Base-by-base conservation (phyloP, 2,113 vertebrate species). In the Gulo gulo region DNA sequence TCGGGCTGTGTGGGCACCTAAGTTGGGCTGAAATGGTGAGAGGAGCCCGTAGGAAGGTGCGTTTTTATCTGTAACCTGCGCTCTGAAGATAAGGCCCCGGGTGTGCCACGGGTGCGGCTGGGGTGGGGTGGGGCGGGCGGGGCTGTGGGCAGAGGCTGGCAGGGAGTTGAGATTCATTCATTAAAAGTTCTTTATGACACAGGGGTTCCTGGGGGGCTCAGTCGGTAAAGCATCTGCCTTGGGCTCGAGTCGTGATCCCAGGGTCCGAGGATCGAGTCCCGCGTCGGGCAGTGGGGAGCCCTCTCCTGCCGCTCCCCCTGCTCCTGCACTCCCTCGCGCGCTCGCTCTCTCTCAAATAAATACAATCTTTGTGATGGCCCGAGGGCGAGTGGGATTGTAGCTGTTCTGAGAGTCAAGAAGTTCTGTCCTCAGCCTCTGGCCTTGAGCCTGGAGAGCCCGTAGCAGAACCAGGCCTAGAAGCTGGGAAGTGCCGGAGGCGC, bases 1-100 rank as follows among this genome's bases (percentile, higher is more conserved):
- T 34, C 39, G 24, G 59, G 20, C 59, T 42, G 55, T 79, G 47
- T 1, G 9, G 65, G 20, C 42, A 42, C 31, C 29, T 55, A 6
- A 79, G 14, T 67, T 18, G 20, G 12, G 71, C 31, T 6, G 9
- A n/a, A 15, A n/a, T 8, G 21, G 13, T 20, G 73, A 45, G 29
- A 31, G 47, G 9, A 15, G 29, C 47, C 8, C 4, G 36, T 20
- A 18, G 21, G 14, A 26, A 74, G 21, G 23, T 74, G 23, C 2
- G 1, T 16, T 34, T 67, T 31, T 67, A 1, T 74, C 14, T 15
- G 21, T 29, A 15, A 50, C 42, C 55, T 50, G 0, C 0, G 2
- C 42, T 31, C 81, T 4, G 36, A 14, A 39, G 81, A 15, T 6
- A 16, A n/a, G 6, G 42, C 74, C 45, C 24, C n/a, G 11, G 57